Evolutionary conservation across 2,797 vertebrate species (phyloP), one percentile per base, ranked within the genome.

Genomic region (Melanogrammus aeglefinus): DNA sequence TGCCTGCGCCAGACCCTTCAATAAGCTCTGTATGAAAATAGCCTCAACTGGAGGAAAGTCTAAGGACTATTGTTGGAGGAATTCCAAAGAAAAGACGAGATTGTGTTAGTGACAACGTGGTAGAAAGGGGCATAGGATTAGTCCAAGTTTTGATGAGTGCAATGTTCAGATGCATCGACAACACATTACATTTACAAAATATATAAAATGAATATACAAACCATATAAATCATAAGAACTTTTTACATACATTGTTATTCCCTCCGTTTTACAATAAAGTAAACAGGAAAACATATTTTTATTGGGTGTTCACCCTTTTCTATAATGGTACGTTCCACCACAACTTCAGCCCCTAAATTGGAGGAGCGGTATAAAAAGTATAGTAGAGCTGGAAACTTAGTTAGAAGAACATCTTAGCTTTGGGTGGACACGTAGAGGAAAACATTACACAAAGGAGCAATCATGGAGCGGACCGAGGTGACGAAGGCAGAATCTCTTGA

Each of bases 391-490:
- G 57, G 21, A 63, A 63, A 63, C 21, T 63, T 63, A 21, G 47
- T 18, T 21, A 24, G 57, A 63, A 63, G 57, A n/a, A 63, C n/a
- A n/a, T 63, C 57, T n/a, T n/a, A n/a, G 57, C 57, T n/a, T n/a
- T 24, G 21, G 6, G 21, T 2, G 57, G 38, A 7, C 2, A 77
- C 41, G 78, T 27, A 38, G 14, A 24, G 8, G 0, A 6, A 27
- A 27, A 44, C 38, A 39, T 8, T 29, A 51, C 6, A 35, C 18
- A 0, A 12, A 31, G 29, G 35, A 47, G 8, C 9, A 2, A 51
- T 39, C 0, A 97, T 96, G 96, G 96, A 96, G 81, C 94, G 94
- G 35, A 96, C 96, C 21, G 93, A 96, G 81, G 85, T 94, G 66
- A 85, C 92, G 74, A 96, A 97, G 88, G 95, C 95, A 3, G 88